A percentile compares a stretch with the other conserved stretches of the same genome.
These are phyloP conservation scores for Troglohyphantes excavatus DNA, from an alignment of 2,888 invertebrate species.

Conservation along the genomic window DNA sequence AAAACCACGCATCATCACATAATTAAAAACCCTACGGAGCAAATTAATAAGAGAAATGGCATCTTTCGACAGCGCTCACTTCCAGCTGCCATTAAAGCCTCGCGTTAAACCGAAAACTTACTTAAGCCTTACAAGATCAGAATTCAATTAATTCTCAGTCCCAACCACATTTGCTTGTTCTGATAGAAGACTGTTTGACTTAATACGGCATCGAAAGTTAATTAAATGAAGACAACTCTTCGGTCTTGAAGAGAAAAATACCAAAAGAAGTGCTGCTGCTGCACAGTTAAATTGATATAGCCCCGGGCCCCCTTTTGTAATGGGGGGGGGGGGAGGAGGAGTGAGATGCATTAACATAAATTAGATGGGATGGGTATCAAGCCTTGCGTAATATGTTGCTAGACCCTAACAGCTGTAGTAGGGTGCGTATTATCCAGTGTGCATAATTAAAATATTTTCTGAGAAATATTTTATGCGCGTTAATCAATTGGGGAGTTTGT, in stretches of 20 bases:
- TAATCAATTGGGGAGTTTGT: too few relatives aligned
- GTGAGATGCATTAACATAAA: not conserved
- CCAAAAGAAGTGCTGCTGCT: not conserved
- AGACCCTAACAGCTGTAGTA: not conserved
- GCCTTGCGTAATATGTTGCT: not conserved
- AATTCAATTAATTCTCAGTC: conserved; percentile 52
- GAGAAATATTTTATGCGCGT: too few relatives aligned
- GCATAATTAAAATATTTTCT: not conserved
- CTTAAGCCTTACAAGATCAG: conserved; percentile 20
- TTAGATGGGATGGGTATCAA: not conserved
- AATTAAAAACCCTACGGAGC: conserved; percentile 13
- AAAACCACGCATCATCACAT: too few relatives aligned
- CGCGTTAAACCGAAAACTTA: conserved; percentile 21
- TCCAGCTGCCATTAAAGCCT: conserved; percentile 1
- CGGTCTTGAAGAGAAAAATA: not conserved
- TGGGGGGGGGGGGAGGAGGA: not conserved
- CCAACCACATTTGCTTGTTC: not conserved
- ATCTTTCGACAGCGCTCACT: conserved; percentile 7
- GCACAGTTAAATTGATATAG: conserved; percentile 5
- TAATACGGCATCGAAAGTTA: conserved; percentile 19
- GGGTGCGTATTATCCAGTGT: not conserved
- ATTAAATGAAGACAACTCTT: conserved; percentile 31
- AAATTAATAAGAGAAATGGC: conserved; percentile 28
- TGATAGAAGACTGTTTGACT: not conserved
- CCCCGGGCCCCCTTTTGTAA: not conserved